Conservation (phyloP, 2,797 vertebrate species). For the Valencia hispanica region DNA sequence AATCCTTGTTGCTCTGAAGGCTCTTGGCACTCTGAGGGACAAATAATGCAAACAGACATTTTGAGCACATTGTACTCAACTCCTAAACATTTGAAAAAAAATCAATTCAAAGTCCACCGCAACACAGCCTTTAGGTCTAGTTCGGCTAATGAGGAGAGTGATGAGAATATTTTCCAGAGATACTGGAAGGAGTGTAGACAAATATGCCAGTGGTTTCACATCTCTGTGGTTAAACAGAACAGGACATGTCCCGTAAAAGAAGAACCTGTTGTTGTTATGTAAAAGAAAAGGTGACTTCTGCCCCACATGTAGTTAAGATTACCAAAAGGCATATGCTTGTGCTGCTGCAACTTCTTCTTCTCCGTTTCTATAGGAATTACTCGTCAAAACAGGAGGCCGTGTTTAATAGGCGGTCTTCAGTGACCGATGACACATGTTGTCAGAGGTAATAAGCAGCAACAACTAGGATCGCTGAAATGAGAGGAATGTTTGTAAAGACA, state of each 20-base stretch:
- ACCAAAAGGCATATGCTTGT: constrained; percentile 36
- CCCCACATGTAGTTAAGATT: constrained; percentile 47
- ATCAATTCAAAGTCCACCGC: background rate
- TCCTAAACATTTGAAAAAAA: background rate
- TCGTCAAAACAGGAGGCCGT: constrained; percentile 51
- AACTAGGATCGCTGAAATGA: constrained; percentile 38
- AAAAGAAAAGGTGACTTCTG: constrained; percentile 60
- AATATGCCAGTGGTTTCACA: constrained; percentile 48
- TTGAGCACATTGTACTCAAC: background rate
- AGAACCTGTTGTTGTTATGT: constrained; percentile 63
- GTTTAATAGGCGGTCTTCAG: constrained; percentile 45
- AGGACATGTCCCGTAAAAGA: constrained; percentile 66
- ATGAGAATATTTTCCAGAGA: constrained; percentile 42
- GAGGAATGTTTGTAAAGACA: constrained; percentile 48
- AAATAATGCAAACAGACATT: constrained; percentile 27
- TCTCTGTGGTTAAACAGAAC: constrained; percentile 55
- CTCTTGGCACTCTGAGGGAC: constrained; percentile 80
- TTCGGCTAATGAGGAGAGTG: constrained; percentile 13
- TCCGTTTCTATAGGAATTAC: constrained; percentile 37
- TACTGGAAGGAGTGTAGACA: constrained; percentile 37
- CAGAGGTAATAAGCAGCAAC: constrained; percentile 33
- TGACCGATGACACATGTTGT: constrained; percentile 35
- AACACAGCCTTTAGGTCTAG: constrained; percentile 16
- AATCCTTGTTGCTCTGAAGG: constrained; percentile 89
- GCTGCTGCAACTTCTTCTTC: constrained; percentile 14